Evolutionary conservation across 2,113 vertebrate species (phyloP).

Genomic region (Pelvicachromis taeniatus): DNA sequence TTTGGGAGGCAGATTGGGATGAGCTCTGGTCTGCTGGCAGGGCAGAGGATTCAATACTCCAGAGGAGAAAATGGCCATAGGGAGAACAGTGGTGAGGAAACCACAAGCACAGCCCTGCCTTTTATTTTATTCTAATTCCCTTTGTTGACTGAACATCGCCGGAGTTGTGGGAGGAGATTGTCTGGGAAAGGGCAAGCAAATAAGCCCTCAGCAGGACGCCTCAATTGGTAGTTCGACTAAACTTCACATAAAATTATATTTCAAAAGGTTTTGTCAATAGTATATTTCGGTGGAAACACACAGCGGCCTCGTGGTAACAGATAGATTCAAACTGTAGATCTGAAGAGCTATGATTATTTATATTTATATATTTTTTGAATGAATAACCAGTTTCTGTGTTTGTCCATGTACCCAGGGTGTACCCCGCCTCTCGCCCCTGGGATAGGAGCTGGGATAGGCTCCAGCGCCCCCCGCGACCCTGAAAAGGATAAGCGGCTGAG

Average conservation of each 20-base stretch:
- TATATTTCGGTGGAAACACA: neutral
- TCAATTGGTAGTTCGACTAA: neutral
- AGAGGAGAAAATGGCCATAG: conserved; percentile 1
- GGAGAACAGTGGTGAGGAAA: neutral
- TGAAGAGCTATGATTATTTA: neutral
- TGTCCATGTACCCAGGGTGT: neutral
- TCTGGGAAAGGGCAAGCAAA: neutral
- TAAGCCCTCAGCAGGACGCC: neutral
- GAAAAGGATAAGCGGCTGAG: no score
- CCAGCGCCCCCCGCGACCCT: no score
- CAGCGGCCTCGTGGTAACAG: neutral
- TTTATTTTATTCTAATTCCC: neutral
- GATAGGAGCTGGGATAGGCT: no score
- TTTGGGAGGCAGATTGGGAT: conserved; percentile 42
- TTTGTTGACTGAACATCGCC: neutral
- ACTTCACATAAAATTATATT: neutral
- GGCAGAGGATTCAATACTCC: conserved; percentile 13
- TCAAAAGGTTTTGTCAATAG: neutral
- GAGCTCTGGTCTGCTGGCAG: conserved; percentile 8
- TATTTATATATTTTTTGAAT: neutral
- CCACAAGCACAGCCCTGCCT: neutral
- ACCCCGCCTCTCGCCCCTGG: no score
- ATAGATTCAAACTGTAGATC: neutral
- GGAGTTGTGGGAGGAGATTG: neutral
- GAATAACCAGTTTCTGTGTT: neutral